These are phyloP conservation scores for Drosophila borealis DNA, from an alignment of 2,888 invertebrate species.

Conservation along the genomic window DNA sequence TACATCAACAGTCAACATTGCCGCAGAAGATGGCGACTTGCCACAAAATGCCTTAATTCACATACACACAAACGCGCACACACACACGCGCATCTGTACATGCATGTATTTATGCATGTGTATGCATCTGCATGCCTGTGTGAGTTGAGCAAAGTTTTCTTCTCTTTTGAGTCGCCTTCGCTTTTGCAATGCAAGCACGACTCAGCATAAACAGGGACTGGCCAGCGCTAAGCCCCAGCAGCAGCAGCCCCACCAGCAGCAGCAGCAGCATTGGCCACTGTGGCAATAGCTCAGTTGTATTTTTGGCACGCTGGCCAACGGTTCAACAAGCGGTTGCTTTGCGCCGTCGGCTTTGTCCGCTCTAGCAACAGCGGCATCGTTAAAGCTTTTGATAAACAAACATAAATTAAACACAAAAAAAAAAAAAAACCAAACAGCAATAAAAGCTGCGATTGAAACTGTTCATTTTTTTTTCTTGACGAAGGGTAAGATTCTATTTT, in stretches of 20 bases:
- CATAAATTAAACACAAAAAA: conserved; percentile 14
- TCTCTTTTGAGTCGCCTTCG: conserved; percentile 31
- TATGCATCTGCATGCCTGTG: conserved; percentile 3
- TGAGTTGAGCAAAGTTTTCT: conserved; percentile 35
- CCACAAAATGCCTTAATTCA: conserved; percentile 60
- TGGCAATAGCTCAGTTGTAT: conserved; percentile 60
- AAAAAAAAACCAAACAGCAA: conserved; percentile 23
- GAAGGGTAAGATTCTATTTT: conserved; percentile 21
- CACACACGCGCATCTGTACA: not conserved
- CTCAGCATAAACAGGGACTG: conserved; percentile 35
- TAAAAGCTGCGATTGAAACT: conserved; percentile 32
- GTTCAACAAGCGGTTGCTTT: conserved; percentile 68
- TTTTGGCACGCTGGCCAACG: conserved; percentile 78
- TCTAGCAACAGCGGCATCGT: conserved; percentile 18
- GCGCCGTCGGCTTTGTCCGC: conserved; percentile 52
- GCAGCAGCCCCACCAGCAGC: conserved; percentile 24
- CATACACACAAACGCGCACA: conserved; percentile 9
- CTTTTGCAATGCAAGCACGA: conserved; percentile 57
- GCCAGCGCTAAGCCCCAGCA: conserved; percentile 23
- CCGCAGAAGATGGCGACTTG: conserved; percentile 53
- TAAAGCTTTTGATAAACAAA: conserved; percentile 23
- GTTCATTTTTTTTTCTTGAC: not conserved
- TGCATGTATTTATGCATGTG: not conserved
- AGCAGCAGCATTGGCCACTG: conserved; percentile 34
- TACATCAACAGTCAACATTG: conserved; percentile 68